Conservation (phyloP, 2,797 vertebrate species). For the Enteromius radiatus region DNA sequence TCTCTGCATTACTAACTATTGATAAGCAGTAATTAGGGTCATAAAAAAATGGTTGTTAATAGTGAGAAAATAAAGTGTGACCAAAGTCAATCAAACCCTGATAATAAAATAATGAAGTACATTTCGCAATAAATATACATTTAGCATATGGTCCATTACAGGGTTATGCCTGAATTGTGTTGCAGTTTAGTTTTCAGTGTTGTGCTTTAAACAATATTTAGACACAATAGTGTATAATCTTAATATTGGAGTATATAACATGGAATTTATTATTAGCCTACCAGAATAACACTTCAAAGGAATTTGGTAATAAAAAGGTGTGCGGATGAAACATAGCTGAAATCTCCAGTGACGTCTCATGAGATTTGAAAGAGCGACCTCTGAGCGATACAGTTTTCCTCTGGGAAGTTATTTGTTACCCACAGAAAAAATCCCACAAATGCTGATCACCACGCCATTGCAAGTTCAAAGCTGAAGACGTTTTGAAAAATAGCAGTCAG, state of each 20-base stretch:
- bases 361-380: background rate
- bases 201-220: background rate
- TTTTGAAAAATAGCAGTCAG: constrained; percentile 51
- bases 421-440: background rate
- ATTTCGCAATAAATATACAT: background rate
- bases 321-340: background rate
- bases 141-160: background rate
- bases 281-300: background rate
- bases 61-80: background rate
- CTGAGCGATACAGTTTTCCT: background rate
- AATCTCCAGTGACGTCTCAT: background rate
- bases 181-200: background rate
- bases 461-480: constrained; percentile 13
- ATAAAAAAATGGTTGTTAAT: background rate
- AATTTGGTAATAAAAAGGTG: background rate
- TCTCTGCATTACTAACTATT: background rate
- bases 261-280: background rate
- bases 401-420: constrained; percentile 6
- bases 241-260: background rate
- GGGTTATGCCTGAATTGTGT: background rate
- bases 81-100: background rate
- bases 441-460: background rate
- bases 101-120: background rate
- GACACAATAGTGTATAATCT: background rate
- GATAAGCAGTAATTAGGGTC: background rate